phyloP scores from a whole-genome alignment of 2,113 vertebrate genomes.

The Prietella phreatophila region DNA sequence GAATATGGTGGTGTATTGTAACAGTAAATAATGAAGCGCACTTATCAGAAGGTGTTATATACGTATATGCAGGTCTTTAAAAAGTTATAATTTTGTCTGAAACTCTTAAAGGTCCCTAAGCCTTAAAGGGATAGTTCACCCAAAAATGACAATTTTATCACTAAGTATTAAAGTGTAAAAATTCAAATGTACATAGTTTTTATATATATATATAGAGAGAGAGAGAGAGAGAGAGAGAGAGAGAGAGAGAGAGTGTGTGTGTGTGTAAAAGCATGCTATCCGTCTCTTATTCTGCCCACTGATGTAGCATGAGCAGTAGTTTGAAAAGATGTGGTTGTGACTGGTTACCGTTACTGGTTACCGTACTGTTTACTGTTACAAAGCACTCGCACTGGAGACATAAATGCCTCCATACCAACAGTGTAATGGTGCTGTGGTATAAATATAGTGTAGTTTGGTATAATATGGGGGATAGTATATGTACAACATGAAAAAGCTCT shows the following conservation, averaged over 20 bases:
- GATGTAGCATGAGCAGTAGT: neutral
- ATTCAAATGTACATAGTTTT: no score
- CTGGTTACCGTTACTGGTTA: no score
- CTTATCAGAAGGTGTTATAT: neutral
- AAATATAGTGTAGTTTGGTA: neutral
- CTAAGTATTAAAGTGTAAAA: no score
- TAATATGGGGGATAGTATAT: neutral
- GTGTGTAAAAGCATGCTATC: neutral
- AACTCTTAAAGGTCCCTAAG: no score
- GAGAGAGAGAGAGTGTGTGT: no score
- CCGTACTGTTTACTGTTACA: no score
- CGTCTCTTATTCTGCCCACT: neutral
- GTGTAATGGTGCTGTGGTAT: neutral
- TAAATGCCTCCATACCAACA: neutral
- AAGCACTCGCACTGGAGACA: neutral
- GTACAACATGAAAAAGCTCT: neutral
- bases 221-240: no score
- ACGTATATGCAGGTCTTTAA: neutral
- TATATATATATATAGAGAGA: no score
- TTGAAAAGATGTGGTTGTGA: neutral
- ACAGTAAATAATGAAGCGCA: neutral
- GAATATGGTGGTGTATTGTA: neutral
- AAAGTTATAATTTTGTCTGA: neutral
- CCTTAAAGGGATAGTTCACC: no score
- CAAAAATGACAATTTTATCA: no score